Percentiles rank a stretch among this genome's conserved stretches.
Conservation (phyloP, 2,113 vertebrate genomes). For the Globicephala melas region DNA sequence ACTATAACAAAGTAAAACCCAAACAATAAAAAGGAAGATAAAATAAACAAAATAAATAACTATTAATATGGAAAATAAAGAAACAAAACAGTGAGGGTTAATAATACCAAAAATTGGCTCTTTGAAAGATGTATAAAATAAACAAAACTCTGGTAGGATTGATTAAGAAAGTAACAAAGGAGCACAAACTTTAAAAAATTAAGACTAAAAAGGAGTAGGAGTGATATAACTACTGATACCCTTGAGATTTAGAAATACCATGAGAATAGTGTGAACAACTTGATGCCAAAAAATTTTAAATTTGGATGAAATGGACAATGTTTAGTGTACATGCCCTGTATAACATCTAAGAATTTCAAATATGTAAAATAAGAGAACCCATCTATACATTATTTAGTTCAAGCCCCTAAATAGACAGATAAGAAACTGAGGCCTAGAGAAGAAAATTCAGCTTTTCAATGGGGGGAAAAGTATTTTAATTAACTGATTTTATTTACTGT, state of each 20-base stretch:
- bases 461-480: not conserved
- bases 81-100: not conserved
- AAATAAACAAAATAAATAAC: not conserved
- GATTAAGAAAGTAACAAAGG: not conserved
- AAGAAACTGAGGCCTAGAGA: not conserved
- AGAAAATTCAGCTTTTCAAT: not conserved
- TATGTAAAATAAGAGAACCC: not conserved
- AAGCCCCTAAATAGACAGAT: not conserved
- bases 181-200: not conserved
- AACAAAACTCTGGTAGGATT: not conserved
- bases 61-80: not conserved
- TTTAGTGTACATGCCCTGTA: not conserved
- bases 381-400: not conserved
- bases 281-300: not conserved
- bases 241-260: not conserved
- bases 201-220: not conserved
- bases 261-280: not conserved
- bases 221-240: not conserved
- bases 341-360: not conserved
- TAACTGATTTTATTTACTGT: not conserved
- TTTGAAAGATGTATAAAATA: not conserved
- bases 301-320: not conserved
- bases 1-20: not conserved
- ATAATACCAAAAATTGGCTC: not conserved
- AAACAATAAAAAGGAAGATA: not conserved